Base-by-base conservation (phyloP, 2,888 invertebrate genomes). In the Apamea monoglypha region DNA sequence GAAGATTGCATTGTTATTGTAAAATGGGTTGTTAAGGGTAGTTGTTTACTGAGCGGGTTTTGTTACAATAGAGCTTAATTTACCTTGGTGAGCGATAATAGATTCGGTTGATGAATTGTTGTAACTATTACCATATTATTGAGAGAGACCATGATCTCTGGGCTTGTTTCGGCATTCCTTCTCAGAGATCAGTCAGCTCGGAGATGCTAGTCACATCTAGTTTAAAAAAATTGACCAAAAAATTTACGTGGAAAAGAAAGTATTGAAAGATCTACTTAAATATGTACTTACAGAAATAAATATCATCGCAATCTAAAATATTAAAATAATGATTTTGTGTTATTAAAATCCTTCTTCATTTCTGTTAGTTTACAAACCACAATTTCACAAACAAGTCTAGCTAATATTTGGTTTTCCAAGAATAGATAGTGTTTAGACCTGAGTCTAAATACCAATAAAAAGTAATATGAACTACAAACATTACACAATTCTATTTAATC, bases 1-100 rank as follows among this genome's bases (percentile, higher is more conserved):
- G 79, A 64, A 61, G 53, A 56, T 44, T 73, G 67, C 53, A 73
- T 83, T 86, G 80, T 77, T 86, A 29, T 74, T 75, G 36, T 14
- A 56, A 71, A 76, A 76, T 79, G 67, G 56, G 32, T 40, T 75
- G 61, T 56, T 73, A 66, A 53, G 53, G 69, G 64, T 47, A 36
- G 32, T 36, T 64, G 36, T 78, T n/a, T 47, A n/a, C 69, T 12
- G 4, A 47, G 3, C 59, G 21, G 16, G 67, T 47, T 73, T 21
- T 8, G 10, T 18, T 25, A 71, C 44, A 81, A 84, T 72, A 18
- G 66, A 53, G 40, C 36, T 72, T 67, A 47, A 75, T 81, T 81
- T 64, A 69, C 36, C 16, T 29, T 36, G 18, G 44, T 83, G 6
- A 56, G 32, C 8, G 29, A 36, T 36, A 47, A 67, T 71, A 72